Evolutionary conservation across 2,797 vertebrate species (phyloP).

Genomic region (Pteropus rufus): DNA sequence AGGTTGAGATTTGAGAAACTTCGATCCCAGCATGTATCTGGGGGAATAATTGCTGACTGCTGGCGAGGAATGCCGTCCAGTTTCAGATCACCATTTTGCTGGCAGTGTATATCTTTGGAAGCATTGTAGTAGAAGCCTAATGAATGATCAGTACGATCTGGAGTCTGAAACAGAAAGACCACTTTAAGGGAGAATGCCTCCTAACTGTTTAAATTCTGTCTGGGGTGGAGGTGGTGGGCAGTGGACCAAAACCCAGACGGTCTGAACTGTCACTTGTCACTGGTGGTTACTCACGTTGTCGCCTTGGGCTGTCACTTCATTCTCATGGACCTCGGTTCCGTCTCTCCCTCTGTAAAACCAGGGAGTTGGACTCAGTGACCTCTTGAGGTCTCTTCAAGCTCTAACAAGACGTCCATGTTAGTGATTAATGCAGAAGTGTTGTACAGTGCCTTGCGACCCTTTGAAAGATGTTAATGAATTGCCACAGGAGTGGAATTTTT

Average conservation of each 20-base stretch:
- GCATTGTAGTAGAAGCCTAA: neutral
- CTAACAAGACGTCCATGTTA: neutral
- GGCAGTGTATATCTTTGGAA: neutral
- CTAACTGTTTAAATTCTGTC: neutral
- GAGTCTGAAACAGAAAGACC: neutral
- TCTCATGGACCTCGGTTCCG: neutral
- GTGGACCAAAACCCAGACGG: neutral
- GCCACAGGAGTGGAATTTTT: neutral
- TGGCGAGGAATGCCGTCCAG: neutral
- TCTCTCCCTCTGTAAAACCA: neutral
- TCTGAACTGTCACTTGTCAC: neutral
- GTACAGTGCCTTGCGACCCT: neutral
- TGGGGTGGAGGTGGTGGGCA: neutral
- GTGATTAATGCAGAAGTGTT: neutral
- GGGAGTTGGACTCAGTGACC: neutral
- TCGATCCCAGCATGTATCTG: neutral
- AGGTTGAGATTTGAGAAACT: neutral
- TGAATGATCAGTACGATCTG: neutral
- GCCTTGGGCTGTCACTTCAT: neutral
- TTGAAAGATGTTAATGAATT: neutral
- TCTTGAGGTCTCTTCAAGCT: neutral
- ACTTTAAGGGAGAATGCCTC: neutral
- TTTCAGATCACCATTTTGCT: neutral
- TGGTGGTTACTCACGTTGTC: neutral
- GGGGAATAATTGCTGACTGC: neutral